Base-by-base conservation (phyloP, 1,140 invertebrate genomes). In the Campoletis sonorensis region DNA sequence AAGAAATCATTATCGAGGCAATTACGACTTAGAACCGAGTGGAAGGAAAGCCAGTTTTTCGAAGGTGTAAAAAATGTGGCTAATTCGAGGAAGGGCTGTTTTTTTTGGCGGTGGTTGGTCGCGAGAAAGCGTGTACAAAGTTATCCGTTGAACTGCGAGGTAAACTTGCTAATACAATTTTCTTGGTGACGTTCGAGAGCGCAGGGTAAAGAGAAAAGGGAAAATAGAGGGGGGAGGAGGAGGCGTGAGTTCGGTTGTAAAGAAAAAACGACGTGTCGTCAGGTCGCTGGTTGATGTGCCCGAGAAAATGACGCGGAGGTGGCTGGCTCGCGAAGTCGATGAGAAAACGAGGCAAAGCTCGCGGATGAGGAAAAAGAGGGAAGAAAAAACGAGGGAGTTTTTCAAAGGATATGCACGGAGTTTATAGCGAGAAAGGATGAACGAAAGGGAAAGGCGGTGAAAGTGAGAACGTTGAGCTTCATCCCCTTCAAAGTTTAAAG, bases 401-500 rank as follows among this genome's bases (percentile, higher is more conserved):
- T 70, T 33, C 27, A 30, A 33, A 70, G 67, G 67, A 33, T 70
- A 2, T 33, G 2, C 10, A 64, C n/a, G 61, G 13, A 8, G 13
- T 27, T 23, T 26, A 18, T 37, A 49, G n/a, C 7, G 51, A 23
- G n/a, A 71, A 61, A 15, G n/a, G 58, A 61, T 40, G 72, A 40
- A 75, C 75, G 21, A 77, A 79, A 77, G 81, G 64, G 75, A 83
- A 68, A 77, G 72, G 76, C 33, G 76, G 81, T 84, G 67, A 77
- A 61, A 61, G 75, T 51, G 75, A 77, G 75, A 61, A 27, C 73
- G 73, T 37, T 58, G 73, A 67, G 37, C 67, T 40, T 83, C 84
- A 86, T 89, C 89, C 88, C 86, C 88, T 89, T 90, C 86, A 89
- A 90, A 87, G 68, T 89, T 90, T 90, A 89, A 90, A 89, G 88